Percentiles rank a stretch among this genome's conserved stretches.
Conservation (phyloP, 53 echinoderm and acorn worm species). For the Holothuria leucospilota region DNA sequence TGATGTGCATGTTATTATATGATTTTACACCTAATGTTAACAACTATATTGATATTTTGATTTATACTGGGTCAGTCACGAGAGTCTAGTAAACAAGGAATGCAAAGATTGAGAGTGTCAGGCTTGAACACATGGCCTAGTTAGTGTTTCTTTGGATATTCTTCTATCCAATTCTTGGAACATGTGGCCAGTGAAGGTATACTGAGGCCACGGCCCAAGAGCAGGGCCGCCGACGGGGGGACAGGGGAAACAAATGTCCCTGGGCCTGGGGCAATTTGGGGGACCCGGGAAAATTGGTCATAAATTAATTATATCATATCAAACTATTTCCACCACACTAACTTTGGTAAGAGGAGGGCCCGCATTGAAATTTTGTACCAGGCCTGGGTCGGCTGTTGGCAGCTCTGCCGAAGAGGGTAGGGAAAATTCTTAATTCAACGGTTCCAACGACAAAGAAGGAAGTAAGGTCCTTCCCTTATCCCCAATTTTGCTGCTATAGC, state of each 20-base stretch:
- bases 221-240: too few relatives aligned
- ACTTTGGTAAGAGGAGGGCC: too few relatives aligned
- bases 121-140: slow-evolving; percentile 57
- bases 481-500: slow-evolving; percentile 47
- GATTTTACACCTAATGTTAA: slow-evolving; percentile 44
- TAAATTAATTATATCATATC: too few relatives aligned
- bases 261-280: too few relatives aligned
- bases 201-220: not conserved
- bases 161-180: not conserved
- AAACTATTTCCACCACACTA: too few relatives aligned
- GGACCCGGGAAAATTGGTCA: too few relatives aligned
- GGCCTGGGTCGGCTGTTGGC: too few relatives aligned
- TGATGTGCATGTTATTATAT: slow-evolving; percentile 52
- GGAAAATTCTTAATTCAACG: not conserved
- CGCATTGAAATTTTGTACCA: too few relatives aligned
- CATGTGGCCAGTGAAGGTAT: slow-evolving; percentile 22
- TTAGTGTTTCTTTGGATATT: slow-evolving; percentile 51
- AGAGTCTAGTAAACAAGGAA: slow-evolving; percentile 3
- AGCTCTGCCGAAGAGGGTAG: slow-evolving; percentile 46
- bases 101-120: slow-evolving; percentile 41
- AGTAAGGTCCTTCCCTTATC: slow-evolving; percentile 2
- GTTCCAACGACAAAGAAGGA: slow-evolving; percentile 31
- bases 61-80: slow-evolving; percentile 58
- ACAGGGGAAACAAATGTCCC: too few relatives aligned
- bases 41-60: slow-evolving; percentile 63